Evolutionary conservation across 2,888 invertebrate genomes (phyloP).

Genomic region (Crossocerus cetratus): DNA sequence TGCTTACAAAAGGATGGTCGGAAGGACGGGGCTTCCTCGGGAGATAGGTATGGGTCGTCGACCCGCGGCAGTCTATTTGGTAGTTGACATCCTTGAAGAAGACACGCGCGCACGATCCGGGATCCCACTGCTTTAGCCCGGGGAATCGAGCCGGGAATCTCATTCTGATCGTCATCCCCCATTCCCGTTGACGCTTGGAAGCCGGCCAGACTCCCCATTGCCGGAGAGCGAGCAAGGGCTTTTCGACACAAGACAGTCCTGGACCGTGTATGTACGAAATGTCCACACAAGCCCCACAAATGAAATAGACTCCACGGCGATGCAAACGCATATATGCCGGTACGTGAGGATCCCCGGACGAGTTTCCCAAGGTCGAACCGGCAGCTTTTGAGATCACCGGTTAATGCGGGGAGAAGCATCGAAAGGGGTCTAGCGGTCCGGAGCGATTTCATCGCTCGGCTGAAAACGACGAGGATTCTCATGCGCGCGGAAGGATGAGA

Average conservation of each 20-base stretch:
- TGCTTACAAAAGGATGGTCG: conserved; percentile 8
- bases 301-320: neutral
- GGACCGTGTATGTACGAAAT: conserved; percentile 7
- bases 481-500: too few relatives aligned
- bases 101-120: conserved; percentile 14
- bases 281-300: neutral
- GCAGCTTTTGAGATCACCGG: too few relatives aligned
- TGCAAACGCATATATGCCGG: neutral
- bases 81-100: conserved; percentile 27
- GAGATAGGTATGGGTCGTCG: conserved; percentile 1
- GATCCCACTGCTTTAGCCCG: conserved; percentile 24
- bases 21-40: conserved; percentile 3
- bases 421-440: too few relatives aligned
- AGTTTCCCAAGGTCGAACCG: too few relatives aligned
- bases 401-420: too few relatives aligned
- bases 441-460: too few relatives aligned
- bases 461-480: too few relatives aligned
- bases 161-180: conserved; percentile 47
- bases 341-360: too few relatives aligned
- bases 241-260: conserved; percentile 3
- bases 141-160: conserved; percentile 44
- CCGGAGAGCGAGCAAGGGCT: conserved; percentile 22
- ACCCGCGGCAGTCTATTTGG: conserved; percentile 11
- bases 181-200: conserved; percentile 42
- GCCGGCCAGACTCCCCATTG: conserved; percentile 39